These are phyloP conservation scores for Allacma fusca DNA, from an alignment of 2,888 invertebrate species.

Conservation along the genomic window DNA sequence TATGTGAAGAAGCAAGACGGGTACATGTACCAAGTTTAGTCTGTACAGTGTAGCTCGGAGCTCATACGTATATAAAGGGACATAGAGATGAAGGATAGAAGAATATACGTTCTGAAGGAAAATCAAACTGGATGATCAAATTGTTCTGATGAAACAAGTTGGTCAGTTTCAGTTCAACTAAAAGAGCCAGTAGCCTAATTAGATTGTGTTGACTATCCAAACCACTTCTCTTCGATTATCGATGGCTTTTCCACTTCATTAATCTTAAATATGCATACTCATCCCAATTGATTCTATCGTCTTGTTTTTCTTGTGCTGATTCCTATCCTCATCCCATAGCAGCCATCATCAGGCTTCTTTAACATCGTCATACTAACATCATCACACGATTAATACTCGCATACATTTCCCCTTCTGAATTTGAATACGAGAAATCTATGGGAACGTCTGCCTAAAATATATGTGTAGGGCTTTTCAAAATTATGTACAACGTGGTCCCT, in stretches of 20 bases:
- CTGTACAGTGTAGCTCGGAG: not conserved
- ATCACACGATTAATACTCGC: constrained; percentile 9
- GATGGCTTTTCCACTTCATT: constrained; percentile 47
- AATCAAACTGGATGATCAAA: constrained; percentile 35
- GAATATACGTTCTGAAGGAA: not conserved
- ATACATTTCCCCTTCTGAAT: not conserved
- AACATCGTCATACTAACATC: constrained; percentile 18
- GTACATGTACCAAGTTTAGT: not conserved
- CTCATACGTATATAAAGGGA: not conserved
- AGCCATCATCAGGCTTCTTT: not conserved
- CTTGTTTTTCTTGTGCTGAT: constrained; percentile 6
- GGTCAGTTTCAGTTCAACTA: constrained; percentile 33
- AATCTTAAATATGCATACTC: constrained; percentile 48
- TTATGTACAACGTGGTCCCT: no score
- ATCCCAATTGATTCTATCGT: constrained; percentile 46
- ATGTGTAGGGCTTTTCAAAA: no score
- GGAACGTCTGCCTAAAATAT: no score
- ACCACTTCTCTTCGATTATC: constrained; percentile 44
- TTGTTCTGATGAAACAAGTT: constrained; percentile 31
- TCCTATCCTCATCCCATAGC: constrained; percentile 9
- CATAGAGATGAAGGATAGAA: not conserved
- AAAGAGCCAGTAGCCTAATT: constrained; percentile 49
- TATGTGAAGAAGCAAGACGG: not conserved
- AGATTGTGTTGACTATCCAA: constrained; percentile 49
- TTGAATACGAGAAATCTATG: no score